Evolutionary conservation across 2,797 vertebrate species (phyloP).

Genomic region (Acipenser ruthenus): DNA sequence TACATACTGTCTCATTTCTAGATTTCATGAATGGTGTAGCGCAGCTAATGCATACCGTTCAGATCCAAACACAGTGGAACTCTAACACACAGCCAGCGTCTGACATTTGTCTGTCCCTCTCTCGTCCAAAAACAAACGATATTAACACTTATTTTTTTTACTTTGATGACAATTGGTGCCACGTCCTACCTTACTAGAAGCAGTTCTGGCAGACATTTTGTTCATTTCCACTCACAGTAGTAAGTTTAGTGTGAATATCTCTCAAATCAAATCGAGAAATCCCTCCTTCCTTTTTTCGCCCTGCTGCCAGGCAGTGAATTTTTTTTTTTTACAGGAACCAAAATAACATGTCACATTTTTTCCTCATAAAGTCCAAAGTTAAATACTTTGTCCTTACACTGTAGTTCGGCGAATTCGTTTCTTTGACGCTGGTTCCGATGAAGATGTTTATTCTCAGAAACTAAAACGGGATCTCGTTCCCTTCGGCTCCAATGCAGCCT

Average conservation of each 20-base stretch:
- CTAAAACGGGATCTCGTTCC: constrained; percentile 33
- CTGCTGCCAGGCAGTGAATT: constrained; percentile 62
- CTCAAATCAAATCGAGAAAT: constrained; percentile 36
- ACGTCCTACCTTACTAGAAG: constrained; percentile 73
- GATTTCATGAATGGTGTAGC: too few species aligned
- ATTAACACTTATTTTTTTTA: background rate
- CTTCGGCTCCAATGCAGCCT: constrained; percentile 52
- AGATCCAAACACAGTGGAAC: background rate
- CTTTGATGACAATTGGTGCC: constrained; percentile 3
- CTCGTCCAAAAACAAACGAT: constrained; percentile 1
- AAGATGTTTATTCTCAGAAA: constrained; percentile 15
- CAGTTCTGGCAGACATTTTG: constrained; percentile 84
- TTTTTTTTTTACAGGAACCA: constrained; percentile 53
- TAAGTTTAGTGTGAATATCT: constrained; percentile 10
- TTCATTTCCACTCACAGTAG: constrained; percentile 39
- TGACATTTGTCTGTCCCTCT: background rate
- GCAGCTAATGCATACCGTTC: background rate
- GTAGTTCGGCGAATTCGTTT: constrained; percentile 3
- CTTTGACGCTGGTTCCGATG: background rate
- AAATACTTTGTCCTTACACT: constrained; percentile 37
- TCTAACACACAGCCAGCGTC: background rate
- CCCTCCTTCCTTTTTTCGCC: constrained; percentile 31
- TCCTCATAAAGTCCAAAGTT: constrained; percentile 59
- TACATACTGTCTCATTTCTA: too few species aligned
- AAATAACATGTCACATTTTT: constrained; percentile 57